A percentile compares a stretch with the other conserved stretches of the same genome.
phyloP scores from a whole-genome alignment of 2,113 vertebrate species.

The Genyomyrus donnyi region DNA sequence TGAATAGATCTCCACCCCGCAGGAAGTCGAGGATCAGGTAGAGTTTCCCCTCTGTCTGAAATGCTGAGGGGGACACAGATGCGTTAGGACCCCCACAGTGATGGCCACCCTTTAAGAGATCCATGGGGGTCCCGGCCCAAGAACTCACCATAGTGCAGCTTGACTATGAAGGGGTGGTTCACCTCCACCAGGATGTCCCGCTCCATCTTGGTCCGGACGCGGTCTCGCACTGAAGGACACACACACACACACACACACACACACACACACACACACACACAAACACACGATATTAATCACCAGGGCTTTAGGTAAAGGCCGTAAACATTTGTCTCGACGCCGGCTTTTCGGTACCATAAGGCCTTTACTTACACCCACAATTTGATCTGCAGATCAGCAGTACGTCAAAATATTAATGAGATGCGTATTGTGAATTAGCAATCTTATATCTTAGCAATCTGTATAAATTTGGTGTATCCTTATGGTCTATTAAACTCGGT shows the following conservation, averaged over 20 bases:
- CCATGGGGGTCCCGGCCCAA: neutral
- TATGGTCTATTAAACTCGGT: too few relatives aligned
- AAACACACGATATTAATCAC: neutral
- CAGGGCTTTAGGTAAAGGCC: neutral
- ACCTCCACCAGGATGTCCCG: conserved; percentile 79
- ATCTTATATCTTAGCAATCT: too few relatives aligned
- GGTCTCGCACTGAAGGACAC: conserved; percentile 21
- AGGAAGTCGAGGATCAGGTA: conserved; percentile 82
- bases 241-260: neutral
- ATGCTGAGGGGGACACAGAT: conserved; percentile 55
- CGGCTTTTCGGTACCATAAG: neutral
- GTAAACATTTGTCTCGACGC: neutral
- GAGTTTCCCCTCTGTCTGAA: conserved; percentile 80
- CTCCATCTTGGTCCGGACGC: conserved; percentile 78
- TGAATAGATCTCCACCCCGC: conserved; percentile 77
- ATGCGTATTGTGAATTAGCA: too few relatives aligned
- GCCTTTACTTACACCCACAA: neutral
- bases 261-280: neutral
- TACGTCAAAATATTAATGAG: too few relatives aligned
- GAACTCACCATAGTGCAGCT: conserved; percentile 61
- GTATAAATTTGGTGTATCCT: too few relatives aligned
- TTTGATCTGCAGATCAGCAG: neutral
- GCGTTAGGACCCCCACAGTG: neutral
- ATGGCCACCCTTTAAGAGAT: neutral
- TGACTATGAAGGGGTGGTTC: conserved; percentile 79